phyloP scores from a whole-genome alignment of 1,140 invertebrate species.

The Drosophila triauraria region DNA sequence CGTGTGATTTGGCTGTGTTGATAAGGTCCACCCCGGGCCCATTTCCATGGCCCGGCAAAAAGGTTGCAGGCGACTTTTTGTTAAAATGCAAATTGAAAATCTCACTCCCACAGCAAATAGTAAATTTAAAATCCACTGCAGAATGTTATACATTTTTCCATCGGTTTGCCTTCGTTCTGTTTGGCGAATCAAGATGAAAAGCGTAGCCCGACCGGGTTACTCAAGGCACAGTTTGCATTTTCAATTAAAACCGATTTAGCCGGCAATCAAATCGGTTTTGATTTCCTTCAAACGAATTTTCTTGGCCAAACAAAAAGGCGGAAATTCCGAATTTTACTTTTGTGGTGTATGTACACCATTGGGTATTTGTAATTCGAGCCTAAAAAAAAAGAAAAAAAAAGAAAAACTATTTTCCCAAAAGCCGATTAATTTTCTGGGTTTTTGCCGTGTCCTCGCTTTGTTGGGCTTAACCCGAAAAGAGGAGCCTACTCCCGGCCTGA shows the following conservation, averaged over 20 bases:
- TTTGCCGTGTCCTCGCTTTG: conserved; percentile 41
- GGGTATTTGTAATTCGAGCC: conserved; percentile 34
- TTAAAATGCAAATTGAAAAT: conserved; percentile 79
- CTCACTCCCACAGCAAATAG: conserved; percentile 58
- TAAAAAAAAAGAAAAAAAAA: neutral
- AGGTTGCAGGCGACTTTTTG: conserved; percentile 50
- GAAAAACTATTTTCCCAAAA: conserved; percentile 36
- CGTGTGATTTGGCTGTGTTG: conserved; percentile 70
- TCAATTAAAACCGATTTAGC: conserved; percentile 69
- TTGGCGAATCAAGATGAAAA: conserved; percentile 36
- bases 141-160: conserved; percentile 16
- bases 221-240: conserved; percentile 52
- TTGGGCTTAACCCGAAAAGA: conserved; percentile 19
- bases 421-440: conserved; percentile 45
- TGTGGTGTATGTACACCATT: conserved; percentile 13
- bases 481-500: conserved; percentile 12
- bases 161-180: conserved; percentile 14
- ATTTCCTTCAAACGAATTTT: conserved; percentile 39
- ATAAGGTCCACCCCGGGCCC: conserved; percentile 57
- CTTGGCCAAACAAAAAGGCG: conserved; percentile 26
- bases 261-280: conserved; percentile 48
- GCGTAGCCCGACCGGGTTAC: conserved; percentile 25
- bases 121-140: conserved; percentile 60
- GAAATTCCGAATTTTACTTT: conserved; percentile 33
- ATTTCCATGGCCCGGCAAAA: conserved; percentile 30